phyloP scores from a whole-genome alignment of 2,888 invertebrate species.

The Ichneumon xanthorius region DNA sequence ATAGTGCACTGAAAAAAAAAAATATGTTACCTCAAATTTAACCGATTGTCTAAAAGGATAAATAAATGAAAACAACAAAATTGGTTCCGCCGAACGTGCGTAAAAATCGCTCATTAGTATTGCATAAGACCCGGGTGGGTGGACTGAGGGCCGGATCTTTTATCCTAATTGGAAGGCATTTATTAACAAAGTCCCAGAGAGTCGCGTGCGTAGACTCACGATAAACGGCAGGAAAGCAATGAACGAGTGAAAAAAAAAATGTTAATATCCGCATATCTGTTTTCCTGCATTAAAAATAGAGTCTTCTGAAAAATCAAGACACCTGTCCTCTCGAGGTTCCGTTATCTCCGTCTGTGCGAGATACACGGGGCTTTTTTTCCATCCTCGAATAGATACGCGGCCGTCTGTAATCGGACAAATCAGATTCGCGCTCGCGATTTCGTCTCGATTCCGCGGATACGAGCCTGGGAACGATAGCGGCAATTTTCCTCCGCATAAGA shows the following conservation, averaged over 20 bases:
- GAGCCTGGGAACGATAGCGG: background rate
- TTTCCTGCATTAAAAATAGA: background rate
- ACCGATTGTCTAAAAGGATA: background rate
- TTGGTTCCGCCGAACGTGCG: background rate
- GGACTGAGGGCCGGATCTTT: constrained; percentile 34
- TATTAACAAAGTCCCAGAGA: constrained; percentile 28
- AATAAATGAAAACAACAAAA: background rate
- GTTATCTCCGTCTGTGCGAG: background rate
- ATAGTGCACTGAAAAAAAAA: too few relatives aligned
- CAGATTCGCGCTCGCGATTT: background rate
- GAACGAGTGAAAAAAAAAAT: background rate
- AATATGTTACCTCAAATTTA: background rate
- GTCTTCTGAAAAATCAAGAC: background rate
- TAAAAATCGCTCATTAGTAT: background rate
- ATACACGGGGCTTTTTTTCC: background rate
- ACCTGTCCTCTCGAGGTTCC: background rate
- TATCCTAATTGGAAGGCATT: constrained; percentile 61
- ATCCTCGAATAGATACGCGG: background rate
- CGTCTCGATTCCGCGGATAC: background rate
- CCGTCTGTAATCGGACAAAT: background rate
- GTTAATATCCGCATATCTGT: background rate
- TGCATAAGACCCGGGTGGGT: constrained; percentile 18
- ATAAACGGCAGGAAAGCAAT: background rate
- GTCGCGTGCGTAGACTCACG: constrained; percentile 4
- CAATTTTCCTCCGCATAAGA: background rate